Evolutionary conservation across 2,797 vertebrate species (phyloP), one percentile per base, ranked within the genome.

Genomic region (Bradypodion ventrale): DNA sequence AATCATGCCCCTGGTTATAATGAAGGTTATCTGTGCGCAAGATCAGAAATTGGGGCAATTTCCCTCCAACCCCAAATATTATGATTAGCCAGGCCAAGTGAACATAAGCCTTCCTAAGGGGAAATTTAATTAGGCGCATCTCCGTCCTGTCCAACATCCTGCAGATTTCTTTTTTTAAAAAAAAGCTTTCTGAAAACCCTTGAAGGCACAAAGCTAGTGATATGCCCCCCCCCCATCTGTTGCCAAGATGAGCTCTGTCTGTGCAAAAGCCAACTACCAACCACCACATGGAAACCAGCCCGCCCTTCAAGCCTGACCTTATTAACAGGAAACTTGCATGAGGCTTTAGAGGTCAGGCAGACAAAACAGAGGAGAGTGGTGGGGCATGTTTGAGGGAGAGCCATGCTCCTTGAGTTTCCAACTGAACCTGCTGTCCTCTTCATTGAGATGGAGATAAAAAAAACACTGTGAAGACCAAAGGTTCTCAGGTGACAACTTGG

Each of bases 101-200:
- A 76, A 63, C 7, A 21, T 6, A 32, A 46, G 65, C 25, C 42
- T 69, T 80, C 74, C 65, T 65, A 77, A 76, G 42, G 52, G 79
- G 19, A 68, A 69, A 69, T 76, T 81, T 81, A 85, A 85, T 85
- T 70, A 66, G 74, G 52, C n/a, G n/a, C 52, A 70, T 85, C 84
- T 81, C 65, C n/a, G 40, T 70, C 42, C 65, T 10, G 1, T 46
- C 70, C 37, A 9, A 75, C 83, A 75, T 80, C 83, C 83, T 35
- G 29, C 44, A 56, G 62, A 69, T 76, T 70, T 52, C 56, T 85
- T 81, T 85, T 76, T 81, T 62, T n/a, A n/a, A n/a, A n/a, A n/a
- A n/a, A n/a, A 60, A 40, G 78, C 74, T 70, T 81, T 66, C 52
- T 15, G 29, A 70, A 72, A 65, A 49, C 21, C 37, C 37, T 80